Base-by-base conservation (phyloP, 1,140 invertebrate species). In the Drosophila auraria region DNA sequence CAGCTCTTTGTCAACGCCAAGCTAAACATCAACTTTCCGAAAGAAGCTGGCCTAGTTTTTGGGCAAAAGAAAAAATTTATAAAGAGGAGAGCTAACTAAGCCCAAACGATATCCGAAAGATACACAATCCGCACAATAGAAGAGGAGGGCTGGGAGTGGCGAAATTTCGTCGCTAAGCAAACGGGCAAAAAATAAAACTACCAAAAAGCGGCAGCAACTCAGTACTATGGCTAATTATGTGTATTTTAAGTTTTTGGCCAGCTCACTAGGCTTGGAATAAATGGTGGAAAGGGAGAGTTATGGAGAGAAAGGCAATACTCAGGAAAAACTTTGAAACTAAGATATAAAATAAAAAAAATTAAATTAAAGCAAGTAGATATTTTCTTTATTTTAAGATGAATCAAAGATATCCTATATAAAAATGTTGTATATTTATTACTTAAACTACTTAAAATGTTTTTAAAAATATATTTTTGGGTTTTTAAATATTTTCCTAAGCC, bases 201-300 rank as follows among this genome's bases (percentile, higher is more conserved):
- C 38, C 27, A 15, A 27, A 57, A 25, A 36, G 33, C 14, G 20
- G 20, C 11, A 56, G 53, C 15, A 53, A 36, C 66, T 36, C 54
- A 44, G 38, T 73, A 90, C 82, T 90, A 86, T 73, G 69, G 86
- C 86, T 90, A 90, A 90, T 90, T 90, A 90, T 90, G 86, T 90
- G 87, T 86, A 90, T 80, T 86, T 86, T 90, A 90, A 90, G 75
- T 90, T 90, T 80, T 72, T 80, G 71, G 78, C 68, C 69, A 66
- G 80, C 53, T 80, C 79, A 63, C 74, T 66, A 87, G 79, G 62
- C 33, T 20, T 82, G 70, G 62, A 65, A 86, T 71, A 65, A 87
- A 64, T 49, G 68, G 54, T n/a, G 57, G 33, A 17, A 25, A n/a
- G 12, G 2, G 5, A 11, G 20, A 12, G 44, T 45, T 33, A 17